Conservation (phyloP, 1,140 invertebrate species). For the Lepidurus packardi region DNA sequence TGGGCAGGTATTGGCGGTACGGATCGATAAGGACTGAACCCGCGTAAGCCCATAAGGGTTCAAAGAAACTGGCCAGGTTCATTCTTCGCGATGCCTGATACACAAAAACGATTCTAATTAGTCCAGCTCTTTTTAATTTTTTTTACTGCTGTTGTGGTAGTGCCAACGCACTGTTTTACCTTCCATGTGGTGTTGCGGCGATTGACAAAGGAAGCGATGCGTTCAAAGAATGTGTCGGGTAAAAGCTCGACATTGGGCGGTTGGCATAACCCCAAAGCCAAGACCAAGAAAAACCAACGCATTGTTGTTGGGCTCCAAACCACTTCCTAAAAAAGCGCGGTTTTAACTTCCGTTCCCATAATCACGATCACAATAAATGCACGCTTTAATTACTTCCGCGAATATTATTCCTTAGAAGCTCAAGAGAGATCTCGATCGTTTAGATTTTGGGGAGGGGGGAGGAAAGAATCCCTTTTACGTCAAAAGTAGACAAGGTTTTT, state of each 20-base stretch:
- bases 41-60: background rate
- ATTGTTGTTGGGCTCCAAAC: background rate
- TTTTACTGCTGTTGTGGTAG: background rate
- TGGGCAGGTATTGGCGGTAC: slow-evolving; percentile 10
- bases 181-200: slow-evolving; percentile 1
- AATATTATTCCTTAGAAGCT: background rate
- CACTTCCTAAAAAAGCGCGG: background rate
- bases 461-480: too few relatives aligned
- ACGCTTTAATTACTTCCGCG: background rate
- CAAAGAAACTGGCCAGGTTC: slow-evolving; percentile 10
- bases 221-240: slow-evolving; percentile 1
- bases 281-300: background rate
- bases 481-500: too few relatives aligned
- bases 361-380: background rate
- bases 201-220: slow-evolving; percentile 15
- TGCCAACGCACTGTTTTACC: background rate
- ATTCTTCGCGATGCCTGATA: background rate
- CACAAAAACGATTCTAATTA: background rate
- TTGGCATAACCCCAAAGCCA: background rate
- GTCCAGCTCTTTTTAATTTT: background rate
- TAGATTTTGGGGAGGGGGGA: too few relatives aligned
- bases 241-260: background rate
- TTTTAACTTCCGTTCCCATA: background rate
- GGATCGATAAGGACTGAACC: slow-evolving; percentile 13
- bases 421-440: too few relatives aligned